Base-by-base conservation (phyloP, 2,113 vertebrate genomes). In the Pelusios castaneus region DNA sequence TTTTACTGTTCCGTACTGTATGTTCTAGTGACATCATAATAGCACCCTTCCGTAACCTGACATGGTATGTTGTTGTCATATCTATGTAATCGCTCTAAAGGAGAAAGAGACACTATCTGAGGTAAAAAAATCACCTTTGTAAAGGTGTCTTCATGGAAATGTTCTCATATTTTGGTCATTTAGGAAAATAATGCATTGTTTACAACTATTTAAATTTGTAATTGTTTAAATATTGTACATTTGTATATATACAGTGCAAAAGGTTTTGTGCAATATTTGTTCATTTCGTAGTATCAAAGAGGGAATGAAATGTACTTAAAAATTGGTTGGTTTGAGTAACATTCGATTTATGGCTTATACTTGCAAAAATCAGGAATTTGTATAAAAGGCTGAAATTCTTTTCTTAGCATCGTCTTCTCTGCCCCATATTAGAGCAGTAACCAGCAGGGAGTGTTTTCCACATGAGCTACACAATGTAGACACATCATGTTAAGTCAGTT, bases 11-110 rank as follows among this genome's bases (percentile, higher is more conserved):
- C 47, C 10, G 6, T 47, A 47, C 47, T 47, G 24, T 8, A 45
- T 45, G 6, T 38, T 9, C 63, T 70, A 70, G 19, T 38, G n/a
- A 70, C 16, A 11, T 38, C n/a, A 22, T 38, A 38, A 38, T 76
- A 45, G 25, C 73, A 76, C 6, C 41, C 41, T 76, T 11, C 41
- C 45, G 25, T 45, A 45, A 25, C 13, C 41, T 80, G 82, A 49
- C 78, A 7, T 29, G 29, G 38, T 10, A 76, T 3, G 16, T 10
- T 94, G n/a, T 89, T 56, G 45, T 43, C 3, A 2, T 85, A 34
- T 19, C 81, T 92, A 92, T 88, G 9, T 8, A 82, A 92, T 95
- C 73, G 13, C 41, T 89, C 94, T 82, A 56, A 88, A 88, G 77
- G 55, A 1, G 45, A 6, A 80, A 89, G 89, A 38, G 4, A 22